Conservation (phyloP, 53 echinoderm and acorn worm genomes). For the Glandiceps talaboti region DNA sequence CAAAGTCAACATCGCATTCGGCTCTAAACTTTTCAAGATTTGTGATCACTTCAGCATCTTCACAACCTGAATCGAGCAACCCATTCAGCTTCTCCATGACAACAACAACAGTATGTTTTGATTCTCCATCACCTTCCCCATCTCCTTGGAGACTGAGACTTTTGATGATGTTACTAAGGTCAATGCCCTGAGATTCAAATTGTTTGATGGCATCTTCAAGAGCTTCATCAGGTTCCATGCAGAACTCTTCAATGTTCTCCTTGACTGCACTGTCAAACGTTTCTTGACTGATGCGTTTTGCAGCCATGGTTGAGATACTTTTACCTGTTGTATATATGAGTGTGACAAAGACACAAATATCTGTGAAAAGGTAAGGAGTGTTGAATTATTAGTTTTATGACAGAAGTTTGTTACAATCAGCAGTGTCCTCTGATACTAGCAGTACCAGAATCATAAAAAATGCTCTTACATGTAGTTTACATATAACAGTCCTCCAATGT, state of each 20-base stretch:
- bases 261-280: slow-evolving; percentile 87
- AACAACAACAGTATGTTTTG: slow-evolving; percentile 43
- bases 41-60: slow-evolving; percentile 25
- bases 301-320: slow-evolving; percentile 7
- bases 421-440: no score
- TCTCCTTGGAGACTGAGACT: slow-evolving; percentile 8
- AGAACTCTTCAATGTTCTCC: slow-evolving; percentile 93
- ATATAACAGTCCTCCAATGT: no score
- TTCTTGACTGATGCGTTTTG: slow-evolving; percentile 82
- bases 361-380: no score
- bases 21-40: slow-evolving; percentile 31
- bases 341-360: no score
- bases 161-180: slow-evolving; percentile 79
- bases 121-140: slow-evolving; percentile 19
- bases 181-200: slow-evolving; percentile 91
- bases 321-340: no score
- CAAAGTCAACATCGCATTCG: slow-evolving; percentile 60
- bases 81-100: slow-evolving; percentile 50
- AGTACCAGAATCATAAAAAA: no score
- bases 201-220: slow-evolving; percentile 67
- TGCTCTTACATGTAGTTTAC: no score
- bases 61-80: slow-evolving; percentile 21
- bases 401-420: no score
- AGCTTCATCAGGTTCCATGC: slow-evolving; percentile 87
- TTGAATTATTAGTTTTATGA: no score